Evolutionary conservation across 2,113 vertebrate species (phyloP), one percentile per base, ranked within the genome.

Genomic region (Rhineura floridana): DNA sequence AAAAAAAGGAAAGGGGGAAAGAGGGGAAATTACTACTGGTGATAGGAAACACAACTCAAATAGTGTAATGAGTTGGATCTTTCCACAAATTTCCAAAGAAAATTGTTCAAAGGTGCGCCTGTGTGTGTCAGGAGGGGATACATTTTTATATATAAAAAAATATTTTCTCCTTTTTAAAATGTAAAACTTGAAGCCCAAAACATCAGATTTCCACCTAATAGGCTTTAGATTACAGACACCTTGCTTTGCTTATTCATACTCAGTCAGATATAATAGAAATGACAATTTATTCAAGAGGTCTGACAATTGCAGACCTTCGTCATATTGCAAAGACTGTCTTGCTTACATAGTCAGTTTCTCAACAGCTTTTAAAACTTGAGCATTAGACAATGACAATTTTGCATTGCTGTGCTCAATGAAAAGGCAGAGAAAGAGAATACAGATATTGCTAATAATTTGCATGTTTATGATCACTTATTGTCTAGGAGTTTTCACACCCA

Each of bases 191-290:
- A 77, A 77, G 10, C 28, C 62, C 48, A 65, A 83, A 88, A 83
- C 70, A 76, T 77, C 44, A n/a, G 48, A 77, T 88, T 77, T 76
- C 72, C 4, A 93, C 81, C 73, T 88, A 83, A 83, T 89, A 90
- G 25, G 42, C 0, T 89, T 87, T 83, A 86, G 88, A 88, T 59
- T 13, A 88, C 81, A 83, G 72, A 88, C 63, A n/a, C 9, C 65
- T 81, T 3, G 81, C 42, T 83, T 55, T 87, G 81, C 87, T 93
- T 91, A 87, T 88, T 91, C 80, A 93, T 93, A 82, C 72, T 36
- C 70, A 86, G 79, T 19, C 80, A 83, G 83, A 83, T 83, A 83
- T 88, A 88, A 88, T 77, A 83, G 81, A 88, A 83, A 83, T 83
- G 72, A 77, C 81, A 88, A 69, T 88, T 88, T 83, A 88, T 88